A percentile compares a stretch with the other conserved stretches of the same genome.
Conservation (phyloP, 2,888 invertebrate genomes). For the Himalopsyche japonica region DNA sequence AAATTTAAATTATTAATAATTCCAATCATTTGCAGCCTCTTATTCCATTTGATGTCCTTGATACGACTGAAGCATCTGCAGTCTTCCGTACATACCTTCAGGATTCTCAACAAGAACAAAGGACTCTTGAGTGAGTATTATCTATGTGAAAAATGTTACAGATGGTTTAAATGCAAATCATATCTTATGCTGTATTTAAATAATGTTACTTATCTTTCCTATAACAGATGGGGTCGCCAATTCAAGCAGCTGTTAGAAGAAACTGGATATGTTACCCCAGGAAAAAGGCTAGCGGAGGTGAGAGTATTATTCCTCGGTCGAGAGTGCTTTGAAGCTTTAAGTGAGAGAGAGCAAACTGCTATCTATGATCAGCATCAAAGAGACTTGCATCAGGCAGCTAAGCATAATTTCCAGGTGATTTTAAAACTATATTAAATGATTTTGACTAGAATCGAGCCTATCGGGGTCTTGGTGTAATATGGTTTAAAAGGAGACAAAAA, state of each 20-base stretch:
- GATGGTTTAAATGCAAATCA: too few relatives aligned
- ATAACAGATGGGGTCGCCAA: conserved; percentile 84
- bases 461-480: too few relatives aligned
- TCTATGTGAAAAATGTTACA: neutral
- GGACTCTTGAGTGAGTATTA: conserved; percentile 82
- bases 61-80: conserved; percentile 88
- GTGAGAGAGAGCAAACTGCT: conserved; percentile 86
- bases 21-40: conserved; percentile 47
- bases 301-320: conserved; percentile 90
- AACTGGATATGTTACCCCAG: conserved; percentile 93
- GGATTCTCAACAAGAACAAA: conserved; percentile 88
- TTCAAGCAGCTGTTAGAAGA: conserved; percentile 92
- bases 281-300: conserved; percentile 90
- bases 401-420: conserved; percentile 81
- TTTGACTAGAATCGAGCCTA: too few relatives aligned
- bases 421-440: neutral
- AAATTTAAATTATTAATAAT: neutral
- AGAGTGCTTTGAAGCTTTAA: conserved; percentile 90
- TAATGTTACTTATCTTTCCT: neutral
- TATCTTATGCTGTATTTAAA: neutral
- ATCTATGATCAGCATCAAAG: conserved; percentile 94
- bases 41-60: conserved; percentile 90
- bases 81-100: conserved; percentile 91
- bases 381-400: conserved; percentile 85
- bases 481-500: too few relatives aligned